Evolutionary conservation across 2,113 vertebrate genomes (phyloP).

Genomic region (Petaurus breviceps): DNA sequence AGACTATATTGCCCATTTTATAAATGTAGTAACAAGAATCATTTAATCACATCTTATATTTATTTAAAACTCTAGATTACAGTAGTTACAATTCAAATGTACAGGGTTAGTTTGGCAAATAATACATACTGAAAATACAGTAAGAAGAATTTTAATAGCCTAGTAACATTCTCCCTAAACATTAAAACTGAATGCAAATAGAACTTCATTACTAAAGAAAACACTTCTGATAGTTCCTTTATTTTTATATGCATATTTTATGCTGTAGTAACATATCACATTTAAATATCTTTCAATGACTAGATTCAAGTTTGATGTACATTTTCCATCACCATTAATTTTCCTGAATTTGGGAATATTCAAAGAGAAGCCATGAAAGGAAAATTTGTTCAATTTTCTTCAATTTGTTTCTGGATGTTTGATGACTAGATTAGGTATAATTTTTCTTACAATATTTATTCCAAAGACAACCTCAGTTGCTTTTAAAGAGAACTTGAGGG

Average conservation of each 20-base stretch:
- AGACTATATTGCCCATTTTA: conserved; percentile 49
- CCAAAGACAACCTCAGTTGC: conserved; percentile 38
- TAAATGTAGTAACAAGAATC: conserved; percentile 78
- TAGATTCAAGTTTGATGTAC: conserved; percentile 1
- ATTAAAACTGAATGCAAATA: conserved; percentile 65
- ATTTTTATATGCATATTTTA: conserved; percentile 60
- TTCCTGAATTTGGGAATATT: conserved; percentile 37
- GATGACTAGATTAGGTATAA: background rate
- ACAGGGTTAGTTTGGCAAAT: conserved; percentile 76
- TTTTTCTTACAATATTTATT: conserved; percentile 25
- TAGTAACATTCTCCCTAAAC: conserved; percentile 73
- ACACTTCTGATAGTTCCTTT: conserved; percentile 65
- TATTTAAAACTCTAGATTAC: conserved; percentile 83
- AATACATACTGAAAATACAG: conserved; percentile 79
- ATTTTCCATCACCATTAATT: conserved; percentile 24
- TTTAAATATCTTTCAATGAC: conserved; percentile 37
- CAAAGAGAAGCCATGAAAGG: conserved; percentile 52
- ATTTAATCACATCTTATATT: conserved; percentile 73
- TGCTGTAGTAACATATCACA: conserved; percentile 11
- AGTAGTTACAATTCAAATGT: conserved; percentile 83
- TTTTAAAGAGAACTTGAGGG: conserved; percentile 41
- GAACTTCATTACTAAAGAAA: conserved; percentile 57
- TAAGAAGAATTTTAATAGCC: conserved; percentile 75
- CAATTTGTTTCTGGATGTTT: background rate
- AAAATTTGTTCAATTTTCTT: background rate